phyloP scores from a whole-genome alignment of 2,797 vertebrate species.

The Chelon auratus region DNA sequence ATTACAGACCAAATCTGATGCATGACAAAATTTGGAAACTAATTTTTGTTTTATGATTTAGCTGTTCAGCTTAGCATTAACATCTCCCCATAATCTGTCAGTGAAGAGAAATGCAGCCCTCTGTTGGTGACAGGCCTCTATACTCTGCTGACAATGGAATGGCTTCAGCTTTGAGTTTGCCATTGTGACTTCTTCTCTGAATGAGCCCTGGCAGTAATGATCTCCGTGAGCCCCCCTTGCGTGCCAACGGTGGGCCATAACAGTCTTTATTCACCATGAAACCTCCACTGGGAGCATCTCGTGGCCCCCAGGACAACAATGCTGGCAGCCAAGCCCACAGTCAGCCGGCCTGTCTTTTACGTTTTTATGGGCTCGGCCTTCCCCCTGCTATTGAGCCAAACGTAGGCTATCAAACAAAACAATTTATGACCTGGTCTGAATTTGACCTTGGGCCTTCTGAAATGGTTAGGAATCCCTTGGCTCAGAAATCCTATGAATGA shows the following conservation, averaged over 20 bases:
- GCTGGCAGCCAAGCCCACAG: slow-evolving; percentile 75
- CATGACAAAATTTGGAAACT: slow-evolving; percentile 6
- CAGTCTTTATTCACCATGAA: slow-evolving; percentile 79
- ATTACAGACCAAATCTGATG: slow-evolving; percentile 6
- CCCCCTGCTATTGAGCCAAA: slow-evolving; percentile 86
- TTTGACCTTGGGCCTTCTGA: slow-evolving; percentile 87
- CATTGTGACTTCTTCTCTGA: slow-evolving; percentile 72
- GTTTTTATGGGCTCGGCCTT: slow-evolving; percentile 87
- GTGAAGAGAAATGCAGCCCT: slow-evolving; percentile 48
- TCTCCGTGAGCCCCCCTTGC: slow-evolving; percentile 72
- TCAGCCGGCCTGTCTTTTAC: slow-evolving; percentile 78
- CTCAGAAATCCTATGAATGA: slow-evolving; percentile 67
- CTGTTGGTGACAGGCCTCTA: slow-evolving; percentile 43
- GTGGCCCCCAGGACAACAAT: slow-evolving; percentile 81
- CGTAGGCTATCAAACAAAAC: slow-evolving; percentile 86
- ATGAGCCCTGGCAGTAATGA: slow-evolving; percentile 69
- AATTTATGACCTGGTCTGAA: slow-evolving; percentile 85
- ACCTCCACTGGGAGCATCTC: slow-evolving; percentile 74
- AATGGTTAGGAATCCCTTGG: slow-evolving; percentile 66
- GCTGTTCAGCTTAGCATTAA: slow-evolving; percentile 25
- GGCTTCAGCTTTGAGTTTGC: slow-evolving; percentile 73
- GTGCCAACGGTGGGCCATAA: slow-evolving; percentile 75
- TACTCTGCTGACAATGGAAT: slow-evolving; percentile 66
- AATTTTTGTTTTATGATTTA: slow-evolving; percentile 32
- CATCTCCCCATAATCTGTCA: slow-evolving; percentile 31